phyloP scores from a whole-genome alignment of 2,888 invertebrate genomes.

The Nezara viridula region DNA sequence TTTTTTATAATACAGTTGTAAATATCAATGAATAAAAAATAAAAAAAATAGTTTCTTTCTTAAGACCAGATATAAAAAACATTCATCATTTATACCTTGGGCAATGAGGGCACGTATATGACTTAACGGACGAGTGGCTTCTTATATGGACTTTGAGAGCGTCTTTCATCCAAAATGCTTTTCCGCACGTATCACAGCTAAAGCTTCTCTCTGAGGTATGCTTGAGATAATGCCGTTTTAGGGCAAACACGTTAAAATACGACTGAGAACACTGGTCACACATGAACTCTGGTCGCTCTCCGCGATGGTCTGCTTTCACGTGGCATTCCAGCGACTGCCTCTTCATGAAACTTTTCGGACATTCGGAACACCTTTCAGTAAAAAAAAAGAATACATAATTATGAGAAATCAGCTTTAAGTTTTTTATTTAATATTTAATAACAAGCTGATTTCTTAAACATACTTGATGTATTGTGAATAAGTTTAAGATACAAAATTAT shows the following conservation, averaged over 20 bases:
- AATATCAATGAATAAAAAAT: too few species aligned
- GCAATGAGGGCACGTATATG: constrained; percentile 72
- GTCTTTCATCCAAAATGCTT: constrained; percentile 72
- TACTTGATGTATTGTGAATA: too few species aligned
- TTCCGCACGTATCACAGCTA: constrained; percentile 71
- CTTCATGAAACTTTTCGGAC: constrained; percentile 63
- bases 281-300: constrained; percentile 59
- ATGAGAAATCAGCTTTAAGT: too few species aligned
- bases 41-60: too few species aligned
- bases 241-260: constrained; percentile 60
- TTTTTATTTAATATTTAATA: too few species aligned
- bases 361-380: constrained; percentile 60
- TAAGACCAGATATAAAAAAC: too few species aligned
- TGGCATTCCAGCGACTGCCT: constrained; percentile 61
- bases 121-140: constrained; percentile 73
- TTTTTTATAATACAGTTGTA: too few species aligned
- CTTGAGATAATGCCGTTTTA: constrained; percentile 63
- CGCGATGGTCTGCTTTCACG: constrained; percentile 59
- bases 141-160: constrained; percentile 72
- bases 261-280: constrained; percentile 61
- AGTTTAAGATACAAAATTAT: too few species aligned
- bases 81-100: constrained; percentile 69
- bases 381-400: background rate
- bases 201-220: constrained; percentile 63
- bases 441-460: too few species aligned